Evolutionary conservation across 2,113 vertebrate genomes (phyloP).

Genomic region (Plecotus auritus): DNA sequence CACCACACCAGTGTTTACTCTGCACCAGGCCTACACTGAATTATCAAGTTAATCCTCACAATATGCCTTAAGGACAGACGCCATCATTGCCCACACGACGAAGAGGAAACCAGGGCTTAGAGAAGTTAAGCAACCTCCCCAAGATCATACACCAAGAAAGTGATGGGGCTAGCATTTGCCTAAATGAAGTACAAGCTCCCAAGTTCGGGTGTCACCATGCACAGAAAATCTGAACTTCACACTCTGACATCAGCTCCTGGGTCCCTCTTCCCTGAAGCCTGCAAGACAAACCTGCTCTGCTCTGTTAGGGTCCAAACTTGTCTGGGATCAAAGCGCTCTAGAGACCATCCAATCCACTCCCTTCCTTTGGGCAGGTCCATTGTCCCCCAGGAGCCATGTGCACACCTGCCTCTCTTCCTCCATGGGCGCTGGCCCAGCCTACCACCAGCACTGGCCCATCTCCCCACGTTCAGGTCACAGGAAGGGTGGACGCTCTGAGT

Average conservation of each 20-base stretch:
- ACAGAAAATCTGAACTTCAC: not conserved
- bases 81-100: fast-evolving
- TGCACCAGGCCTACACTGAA: not conserved
- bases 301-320: not conserved
- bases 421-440: not conserved
- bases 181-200: not conserved
- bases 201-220: not conserved
- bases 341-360: not conserved
- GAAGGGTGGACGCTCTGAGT: not conserved
- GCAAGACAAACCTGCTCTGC: not conserved
- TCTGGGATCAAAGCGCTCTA: not conserved
- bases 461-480: not conserved
- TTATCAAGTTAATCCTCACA: not conserved
- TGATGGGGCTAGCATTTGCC: not conserved
- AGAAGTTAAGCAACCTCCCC: not conserved
- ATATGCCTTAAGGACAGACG: fast-evolving
- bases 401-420: not conserved
- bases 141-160: not conserved
- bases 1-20: not conserved
- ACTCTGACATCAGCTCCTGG: not conserved
- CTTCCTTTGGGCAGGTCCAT: not conserved
- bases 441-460: not conserved
- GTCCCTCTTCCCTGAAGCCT: not conserved
- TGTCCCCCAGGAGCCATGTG: not conserved
- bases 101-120: not conserved